Conservation (phyloP, 2,888 invertebrate genomes). For the Euproctis similis region DNA sequence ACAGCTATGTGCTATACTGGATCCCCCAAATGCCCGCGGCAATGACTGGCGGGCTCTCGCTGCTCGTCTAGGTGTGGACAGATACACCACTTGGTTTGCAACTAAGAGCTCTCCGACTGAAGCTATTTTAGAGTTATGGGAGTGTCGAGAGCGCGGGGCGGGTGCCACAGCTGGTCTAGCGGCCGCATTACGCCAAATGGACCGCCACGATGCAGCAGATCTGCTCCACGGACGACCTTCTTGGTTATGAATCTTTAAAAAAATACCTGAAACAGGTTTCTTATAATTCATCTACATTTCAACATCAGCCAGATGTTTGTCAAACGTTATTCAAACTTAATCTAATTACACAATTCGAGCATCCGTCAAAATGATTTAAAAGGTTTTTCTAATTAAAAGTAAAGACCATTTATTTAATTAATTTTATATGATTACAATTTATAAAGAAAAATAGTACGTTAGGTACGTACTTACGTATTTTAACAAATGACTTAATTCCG, state of each 20-base stretch:
- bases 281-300: too few relatives aligned
- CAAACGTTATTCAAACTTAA: too few relatives aligned
- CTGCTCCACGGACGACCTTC: constrained; percentile 62
- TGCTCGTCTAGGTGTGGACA: constrained; percentile 92
- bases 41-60: constrained; percentile 98
- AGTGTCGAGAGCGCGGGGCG: constrained; percentile 90
- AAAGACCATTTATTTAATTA: too few relatives aligned
- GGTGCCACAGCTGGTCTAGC: constrained; percentile 86
- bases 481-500: too few relatives aligned
- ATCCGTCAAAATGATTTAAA: too few relatives aligned
- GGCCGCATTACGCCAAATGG: constrained; percentile 59
- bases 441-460: too few relatives aligned
- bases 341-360: too few relatives aligned
- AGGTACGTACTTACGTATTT: too few relatives aligned
- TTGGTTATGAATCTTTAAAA: constrained; percentile 65
- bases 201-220: constrained; percentile 65
- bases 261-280: too few relatives aligned
- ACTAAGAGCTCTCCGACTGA: constrained; percentile 98
- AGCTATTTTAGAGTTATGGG: constrained; percentile 96
- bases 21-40: constrained; percentile 93
- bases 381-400: too few relatives aligned
- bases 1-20: constrained; percentile 80
- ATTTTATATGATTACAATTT: too few relatives aligned
- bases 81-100: constrained; percentile 97
- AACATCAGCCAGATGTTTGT: too few relatives aligned